Base-by-base conservation (phyloP, 2,888 invertebrate genomes). In the Capitulum mitella region DNA sequence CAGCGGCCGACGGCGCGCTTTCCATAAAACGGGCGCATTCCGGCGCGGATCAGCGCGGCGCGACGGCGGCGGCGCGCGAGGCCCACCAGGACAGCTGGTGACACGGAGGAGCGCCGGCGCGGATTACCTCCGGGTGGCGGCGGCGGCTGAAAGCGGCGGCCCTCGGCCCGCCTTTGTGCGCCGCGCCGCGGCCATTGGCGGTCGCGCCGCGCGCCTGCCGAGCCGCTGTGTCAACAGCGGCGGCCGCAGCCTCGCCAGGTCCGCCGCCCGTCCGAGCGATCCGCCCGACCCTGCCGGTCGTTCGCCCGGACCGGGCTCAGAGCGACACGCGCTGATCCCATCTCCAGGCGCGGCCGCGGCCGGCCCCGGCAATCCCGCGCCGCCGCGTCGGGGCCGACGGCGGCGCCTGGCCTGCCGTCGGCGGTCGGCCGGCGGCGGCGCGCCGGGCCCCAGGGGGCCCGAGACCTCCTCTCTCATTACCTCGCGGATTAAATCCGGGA, bases 401-500 rank as follows among this genome's bases (percentile, higher is more conserved):
- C 51, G 22, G 51, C 51, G 43, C 43, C 43, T 12, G 51, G 22
- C 51, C 22, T 22, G 19, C 51, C 51, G 51, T 2, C 51, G 22
- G 51, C 51, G 22, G 22, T 51, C 51, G 22, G 51, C 51, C 51
- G 51, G 51, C 64, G 34, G 64, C 64, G 34, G 64, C 64, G 34
- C 19, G 34, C 10, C 34, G 34, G 12, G 37, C 26, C 70, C 37
- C 70, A 1, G 70, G 70, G 29, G 64, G 19, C 37, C 29, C 1
- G 40, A 32, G 3, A 37, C 70, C 40, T 70, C 70, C 70, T 70
- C 70, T 70, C 70, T 70, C 70, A 70, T 70, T 70, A 70, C 70
- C 19, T 37, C 26, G 1, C 26, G 70, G 70, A 70, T 70, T 70
- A 70, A 70, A 70, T 37, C 70, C 37, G 40, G 26, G 70, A 40